Evolutionary conservation across 92 coral and sea anemone genomes (phyloP), one percentile per base, ranked within the genome.

Genomic region (Porites rus): DNA sequence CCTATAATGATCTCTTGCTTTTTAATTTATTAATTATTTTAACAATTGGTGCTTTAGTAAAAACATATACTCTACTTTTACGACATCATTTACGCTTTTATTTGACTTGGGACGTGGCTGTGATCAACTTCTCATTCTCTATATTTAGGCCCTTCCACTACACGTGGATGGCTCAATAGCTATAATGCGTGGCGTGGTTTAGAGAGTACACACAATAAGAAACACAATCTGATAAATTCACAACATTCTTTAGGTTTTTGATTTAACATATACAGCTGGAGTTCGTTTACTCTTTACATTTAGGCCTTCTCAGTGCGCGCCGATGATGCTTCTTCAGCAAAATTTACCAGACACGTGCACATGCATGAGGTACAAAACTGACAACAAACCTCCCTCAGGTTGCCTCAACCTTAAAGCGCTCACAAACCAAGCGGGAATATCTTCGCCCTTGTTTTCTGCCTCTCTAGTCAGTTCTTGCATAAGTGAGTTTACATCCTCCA

Each of bases 301-400:
- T 6, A 7, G 50, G 63, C 38, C 83, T 14, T 20, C 43, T 18
- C 61, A 20, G 8, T 20, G 18, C n/a, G 82, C 14, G 19, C 19
- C 8, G 12, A 7, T 2, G 6, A 43, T 65, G 67, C 75, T 80
- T 38, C 69, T 69, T 69, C 76, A 58, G n/a, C 71, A 14, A 24
- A 21, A 17, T 28, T 25, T 61, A 28, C n/a, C 66, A 18, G 67
- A 10, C 62, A 24, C 28, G 50, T 74, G 70, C 80, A 83, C 64
- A 52, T 19, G 65, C 79, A 19, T 1, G 79, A 72, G 10, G 69
- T 21, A 73, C 71, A 82, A 70, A 72, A 83, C 72, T 2, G 62
- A 74, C 51, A 28, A 83, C 87, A 83, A 87, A 92, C 95, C 95
- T 86, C 72, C 72, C 46, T 72, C 61, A 24, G 88, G 75, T 82